Evolutionary conservation across 2,113 vertebrate species (phyloP), one percentile per base, ranked within the genome.

Genomic region (Nothocercus nigrocapillus): DNA sequence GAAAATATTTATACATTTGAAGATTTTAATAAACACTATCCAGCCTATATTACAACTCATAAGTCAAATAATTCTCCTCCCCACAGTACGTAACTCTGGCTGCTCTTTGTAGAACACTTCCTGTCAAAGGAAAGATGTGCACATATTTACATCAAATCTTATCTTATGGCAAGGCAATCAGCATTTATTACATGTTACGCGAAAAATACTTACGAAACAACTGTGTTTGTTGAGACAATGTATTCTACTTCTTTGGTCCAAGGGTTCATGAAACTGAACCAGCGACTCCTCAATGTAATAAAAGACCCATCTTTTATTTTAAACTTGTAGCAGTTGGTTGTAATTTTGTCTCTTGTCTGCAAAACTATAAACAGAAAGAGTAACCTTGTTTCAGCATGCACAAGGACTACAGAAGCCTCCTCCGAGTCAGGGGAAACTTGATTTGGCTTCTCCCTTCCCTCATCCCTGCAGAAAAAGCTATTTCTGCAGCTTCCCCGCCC

Each of bases 191-290:
- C 56, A 27, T 16, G 63, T 69, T 10, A 64, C 4, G 88, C n/a
- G 36, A 40, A 73, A 24, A 80, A 79, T 89, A 99, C 99, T 99
- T 98, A 99, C 99, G 98, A 98, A 82, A 99, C 99, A 0, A 99
- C 99, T 0, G 99, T 99, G 98, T 99, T 99, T 62, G 99, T 99
- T 85, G 99, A 99, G 93, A 99, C 99, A 38, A 99, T 99, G 96
- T 99, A 99, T 97, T 99, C 99, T 98, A 99, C 99, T 97, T 99
- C 99, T 98, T 99, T 99, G 98, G 99, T 99, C 99, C 99, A 99
- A 83, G 99, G 99, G 98, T 99, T 99, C 99, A 99, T 99, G 98
- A 99, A 99, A 98, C 99, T 99, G 98, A 99, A 99, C 99, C 99
- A 99, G 88, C 98, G 98, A 98, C 99, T 99, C 92, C 98, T 96